A percentile compares a stretch with the other conserved stretches of the same genome.
These are phyloP conservation scores for Papilio glaucus DNA, from an alignment of 1,140 invertebrate species.

Conservation along the genomic window DNA sequence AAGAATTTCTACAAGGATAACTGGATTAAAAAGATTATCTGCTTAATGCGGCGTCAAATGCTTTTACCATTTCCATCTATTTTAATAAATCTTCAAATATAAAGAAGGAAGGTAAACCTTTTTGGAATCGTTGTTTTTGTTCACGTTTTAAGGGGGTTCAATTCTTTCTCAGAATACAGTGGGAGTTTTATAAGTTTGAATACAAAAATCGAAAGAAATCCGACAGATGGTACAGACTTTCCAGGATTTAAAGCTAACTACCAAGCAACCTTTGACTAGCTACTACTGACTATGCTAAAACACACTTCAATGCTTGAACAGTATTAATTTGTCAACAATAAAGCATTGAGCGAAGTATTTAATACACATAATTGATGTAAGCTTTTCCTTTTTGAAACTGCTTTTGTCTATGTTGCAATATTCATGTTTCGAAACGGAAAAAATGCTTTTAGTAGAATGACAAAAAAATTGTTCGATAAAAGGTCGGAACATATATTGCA, in stretches of 20 bases:
- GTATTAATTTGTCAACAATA: not conserved
- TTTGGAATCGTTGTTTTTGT: not conserved
- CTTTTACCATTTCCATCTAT: not conserved
- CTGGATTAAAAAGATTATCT: not conserved
- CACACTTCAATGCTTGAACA: not conserved
- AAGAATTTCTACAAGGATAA: not conserved
- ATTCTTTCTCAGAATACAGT: not conserved
- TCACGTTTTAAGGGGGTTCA: too few relatives aligned
- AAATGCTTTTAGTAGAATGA: slow-evolving; percentile 15
- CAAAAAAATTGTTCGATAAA: not conserved
- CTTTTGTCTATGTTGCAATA: slow-evolving; percentile 12
- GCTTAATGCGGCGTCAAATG: not conserved
- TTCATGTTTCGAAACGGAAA: slow-evolving; percentile 13
- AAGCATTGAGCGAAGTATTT: not conserved
- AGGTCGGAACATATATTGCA: slow-evolving; percentile 6
- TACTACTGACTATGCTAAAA: too few relatives aligned
- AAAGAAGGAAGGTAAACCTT: not conserved
- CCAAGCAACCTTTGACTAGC: too few relatives aligned
- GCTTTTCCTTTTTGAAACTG: not conserved
- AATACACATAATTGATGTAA: not conserved
- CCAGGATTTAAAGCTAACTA: too few relatives aligned
- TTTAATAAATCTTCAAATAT: not conserved
- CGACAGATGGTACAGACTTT: too few relatives aligned
- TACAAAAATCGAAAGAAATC: too few relatives aligned
- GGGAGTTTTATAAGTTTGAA: too few relatives aligned